phyloP scores from a whole-genome alignment of 2,888 invertebrate genomes.

The Andrena fulva region DNA sequence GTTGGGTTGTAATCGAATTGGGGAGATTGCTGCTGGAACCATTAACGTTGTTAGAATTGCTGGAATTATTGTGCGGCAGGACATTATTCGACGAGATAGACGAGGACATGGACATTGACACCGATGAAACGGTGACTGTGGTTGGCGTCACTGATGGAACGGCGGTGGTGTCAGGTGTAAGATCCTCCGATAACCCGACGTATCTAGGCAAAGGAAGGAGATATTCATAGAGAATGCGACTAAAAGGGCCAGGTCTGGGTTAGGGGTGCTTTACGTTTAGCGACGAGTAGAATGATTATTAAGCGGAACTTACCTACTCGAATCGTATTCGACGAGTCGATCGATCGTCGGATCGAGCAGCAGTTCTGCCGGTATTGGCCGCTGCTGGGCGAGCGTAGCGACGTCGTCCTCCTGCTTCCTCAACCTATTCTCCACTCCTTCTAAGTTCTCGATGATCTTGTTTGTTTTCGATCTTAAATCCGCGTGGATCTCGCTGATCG shows the following conservation, averaged over 20 bases:
- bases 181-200: conserved; percentile 77
- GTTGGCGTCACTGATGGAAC: conserved; percentile 55
- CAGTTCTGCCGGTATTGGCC: conserved; percentile 91
- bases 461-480: conserved; percentile 93
- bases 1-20: conserved; percentile 44
- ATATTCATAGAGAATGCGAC: not conserved
- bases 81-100: conserved; percentile 69
- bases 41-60: conserved; percentile 28
- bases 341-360: conserved; percentile 92
- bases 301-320: conserved; percentile 87
- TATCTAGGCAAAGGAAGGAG: conserved; percentile 67
- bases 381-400: conserved; percentile 90
- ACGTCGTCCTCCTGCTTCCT: conserved; percentile 95
- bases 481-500: conserved; percentile 94
- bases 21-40: conserved; percentile 27
- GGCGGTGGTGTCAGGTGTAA: conserved; percentile 75
- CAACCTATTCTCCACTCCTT: conserved; percentile 93
- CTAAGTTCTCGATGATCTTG: conserved; percentile 94
- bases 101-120: conserved; percentile 74
- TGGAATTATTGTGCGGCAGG: conserved; percentile 32
- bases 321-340: conserved; percentile 91
- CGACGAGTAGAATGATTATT: too few species aligned
- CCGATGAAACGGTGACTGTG: conserved; percentile 47
- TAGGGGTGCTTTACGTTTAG: too few species aligned
- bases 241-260: too few species aligned